Percentiles rank a stretch among this genome's conserved stretches.
These are phyloP conservation scores for Zoanthus gigantus DNA, from an alignment of 92 coral and sea anemone genomes.

Conservation along the genomic window DNA sequence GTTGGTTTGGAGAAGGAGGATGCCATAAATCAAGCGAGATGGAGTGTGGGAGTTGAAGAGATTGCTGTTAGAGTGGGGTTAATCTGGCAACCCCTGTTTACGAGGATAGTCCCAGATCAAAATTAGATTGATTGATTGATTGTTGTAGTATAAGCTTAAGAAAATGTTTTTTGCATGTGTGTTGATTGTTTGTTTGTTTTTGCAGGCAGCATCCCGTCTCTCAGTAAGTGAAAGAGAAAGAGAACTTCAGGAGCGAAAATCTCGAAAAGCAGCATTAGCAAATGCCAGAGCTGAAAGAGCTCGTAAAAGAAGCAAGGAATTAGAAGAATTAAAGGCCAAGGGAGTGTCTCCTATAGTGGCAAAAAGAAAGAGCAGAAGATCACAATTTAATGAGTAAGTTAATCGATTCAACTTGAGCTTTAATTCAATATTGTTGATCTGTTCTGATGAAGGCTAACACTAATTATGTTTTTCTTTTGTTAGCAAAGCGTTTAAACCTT, in stretches of 20 bases:
- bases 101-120: too few relatives aligned
- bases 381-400: conserved; percentile 20
- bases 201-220: conserved; percentile 13
- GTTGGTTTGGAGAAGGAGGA: too few relatives aligned
- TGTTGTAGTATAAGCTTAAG: background rate
- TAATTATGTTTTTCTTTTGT: too few relatives aligned
- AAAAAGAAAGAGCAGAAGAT: conserved; percentile 15
- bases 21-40: too few relatives aligned
- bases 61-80: too few relatives aligned
- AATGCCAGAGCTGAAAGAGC: conserved; percentile 95
- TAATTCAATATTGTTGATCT: background rate
- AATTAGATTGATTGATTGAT: too few relatives aligned
- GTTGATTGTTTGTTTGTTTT: background rate
- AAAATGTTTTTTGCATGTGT: background rate
- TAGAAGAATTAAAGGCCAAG: conserved; percentile 30
- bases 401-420: background rate
- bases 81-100: too few relatives aligned
- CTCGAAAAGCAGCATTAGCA: conserved; percentile 81
- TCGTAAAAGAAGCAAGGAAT: conserved; percentile 79
- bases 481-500: too few relatives aligned
- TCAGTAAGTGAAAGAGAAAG: conserved; percentile 55
- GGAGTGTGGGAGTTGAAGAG: too few relatives aligned
- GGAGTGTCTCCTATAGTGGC: background rate
- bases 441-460: too few relatives aligned
- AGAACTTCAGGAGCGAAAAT: conserved; percentile 64